Evolutionary conservation across 2,888 invertebrate species (phyloP).

Genomic region (Drosophila kambysellisi): DNA sequence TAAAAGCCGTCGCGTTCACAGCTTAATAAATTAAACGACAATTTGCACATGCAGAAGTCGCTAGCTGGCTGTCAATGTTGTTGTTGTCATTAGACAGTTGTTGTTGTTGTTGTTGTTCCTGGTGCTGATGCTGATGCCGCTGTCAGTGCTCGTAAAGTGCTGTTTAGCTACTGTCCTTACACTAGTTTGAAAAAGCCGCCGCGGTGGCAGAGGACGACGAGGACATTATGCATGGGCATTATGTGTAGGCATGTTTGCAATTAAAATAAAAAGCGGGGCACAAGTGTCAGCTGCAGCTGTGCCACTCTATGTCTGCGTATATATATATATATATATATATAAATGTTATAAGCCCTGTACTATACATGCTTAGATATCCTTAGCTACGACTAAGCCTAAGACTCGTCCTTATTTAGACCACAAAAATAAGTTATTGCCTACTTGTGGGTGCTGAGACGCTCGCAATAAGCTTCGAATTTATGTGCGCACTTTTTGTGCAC

Average conservation of each 20-base stretch:
- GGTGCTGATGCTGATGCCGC: conserved; percentile 22
- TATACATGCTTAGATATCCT: conserved; percentile 7
- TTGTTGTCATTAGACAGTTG: conserved; percentile 54
- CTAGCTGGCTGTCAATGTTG: conserved; percentile 47
- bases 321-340: background rate
- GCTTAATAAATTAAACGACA: conserved; percentile 80
- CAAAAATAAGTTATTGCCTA: conserved; percentile 77
- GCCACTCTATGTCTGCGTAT: background rate
- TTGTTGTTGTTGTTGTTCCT: conserved; percentile 23
- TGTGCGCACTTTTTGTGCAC: conserved; percentile 43
- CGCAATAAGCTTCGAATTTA: conserved; percentile 69
- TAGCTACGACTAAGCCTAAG: conserved; percentile 19
- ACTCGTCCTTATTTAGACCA: conserved; percentile 27
- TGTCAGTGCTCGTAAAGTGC: conserved; percentile 62
- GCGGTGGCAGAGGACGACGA: conserved; percentile 30
- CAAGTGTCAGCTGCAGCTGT: conserved; percentile 52
- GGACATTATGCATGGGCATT: conserved; percentile 60
- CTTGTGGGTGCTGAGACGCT: conserved; percentile 61
- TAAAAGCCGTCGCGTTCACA: conserved; percentile 64
- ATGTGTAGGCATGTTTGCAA: conserved; percentile 68
- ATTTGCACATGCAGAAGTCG: conserved; percentile 70
- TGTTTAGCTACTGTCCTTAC: conserved; percentile 50
- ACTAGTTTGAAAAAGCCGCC: conserved; percentile 44
- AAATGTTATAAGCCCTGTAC: background rate
- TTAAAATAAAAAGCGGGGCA: conserved; percentile 73